phyloP scores from a whole-genome alignment of 2,797 vertebrate genomes.

The Falco biarmicus region DNA sequence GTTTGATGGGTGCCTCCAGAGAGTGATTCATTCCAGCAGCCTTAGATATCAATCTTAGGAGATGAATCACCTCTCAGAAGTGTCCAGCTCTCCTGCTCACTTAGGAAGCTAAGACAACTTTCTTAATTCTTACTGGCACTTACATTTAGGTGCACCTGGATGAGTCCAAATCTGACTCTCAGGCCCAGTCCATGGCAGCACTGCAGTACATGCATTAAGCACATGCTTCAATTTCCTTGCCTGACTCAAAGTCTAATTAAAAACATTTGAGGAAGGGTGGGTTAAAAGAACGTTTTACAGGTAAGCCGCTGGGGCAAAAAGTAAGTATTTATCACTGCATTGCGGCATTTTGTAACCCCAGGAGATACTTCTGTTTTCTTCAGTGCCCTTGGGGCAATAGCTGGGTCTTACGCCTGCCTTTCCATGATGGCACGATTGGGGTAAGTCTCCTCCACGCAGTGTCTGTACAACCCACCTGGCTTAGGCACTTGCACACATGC shows the following conservation, averaged over 20 bases:
- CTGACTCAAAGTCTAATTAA: background rate
- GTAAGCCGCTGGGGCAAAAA: background rate
- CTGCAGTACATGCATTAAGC: background rate
- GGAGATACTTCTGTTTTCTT: background rate
- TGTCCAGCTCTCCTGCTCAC: background rate
- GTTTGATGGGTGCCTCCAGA: background rate
- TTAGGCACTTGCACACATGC: rapidly evolving
- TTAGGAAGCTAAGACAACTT: background rate
- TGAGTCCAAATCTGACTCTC: background rate
- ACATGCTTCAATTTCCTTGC: background rate
- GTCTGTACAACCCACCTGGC: background rate
- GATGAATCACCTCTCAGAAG: conserved; percentile 37
- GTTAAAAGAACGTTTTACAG: background rate
- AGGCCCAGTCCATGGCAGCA: background rate
- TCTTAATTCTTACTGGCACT: background rate
- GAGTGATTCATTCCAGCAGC: conserved; percentile 26
- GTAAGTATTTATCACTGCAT: background rate
- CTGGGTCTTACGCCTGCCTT: background rate
- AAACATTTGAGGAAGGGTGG: background rate
- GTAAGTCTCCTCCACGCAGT: background rate
- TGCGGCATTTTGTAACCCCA: background rate
- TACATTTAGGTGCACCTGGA: background rate
- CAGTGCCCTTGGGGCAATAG: background rate
- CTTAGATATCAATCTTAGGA: background rate
- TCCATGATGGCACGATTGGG: background rate